Percentiles rank a stretch among this genome's conserved stretches.
Conservation (phyloP, 2,797 vertebrate species). For the Oryzias dopingdopingensis region DNA sequence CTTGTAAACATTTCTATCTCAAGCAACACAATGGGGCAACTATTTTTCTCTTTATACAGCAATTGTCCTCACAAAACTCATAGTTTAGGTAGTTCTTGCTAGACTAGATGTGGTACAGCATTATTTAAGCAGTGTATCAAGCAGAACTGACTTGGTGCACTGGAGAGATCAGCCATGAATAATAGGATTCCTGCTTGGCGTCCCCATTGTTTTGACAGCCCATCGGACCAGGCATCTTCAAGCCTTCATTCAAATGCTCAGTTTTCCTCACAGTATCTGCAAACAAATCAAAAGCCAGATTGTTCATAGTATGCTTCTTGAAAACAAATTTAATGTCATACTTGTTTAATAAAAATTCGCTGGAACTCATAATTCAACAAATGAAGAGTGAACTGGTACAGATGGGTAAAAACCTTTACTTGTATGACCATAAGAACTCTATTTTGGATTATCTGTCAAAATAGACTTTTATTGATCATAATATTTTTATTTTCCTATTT, state of each 20-base stretch:
- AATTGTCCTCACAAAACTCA: not conserved
- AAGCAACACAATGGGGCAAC: no score
- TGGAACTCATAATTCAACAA: constrained; percentile 3
- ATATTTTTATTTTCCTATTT: no score
- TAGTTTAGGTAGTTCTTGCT: not conserved
- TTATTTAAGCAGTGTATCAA: not conserved
- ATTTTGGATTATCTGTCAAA: not conserved
- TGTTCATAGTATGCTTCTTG: constrained; percentile 3
- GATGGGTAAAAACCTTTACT: constrained; percentile 21
- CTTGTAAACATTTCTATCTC: no score
- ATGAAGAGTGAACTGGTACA: constrained; percentile 6
- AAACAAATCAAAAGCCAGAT: constrained; percentile 26
- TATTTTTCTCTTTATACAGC: no score
- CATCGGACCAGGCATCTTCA: constrained; percentile 72
- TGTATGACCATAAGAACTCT: constrained; percentile 10
- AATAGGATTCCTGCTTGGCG: constrained; percentile 25
- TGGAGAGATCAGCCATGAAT: constrained; percentile 17
- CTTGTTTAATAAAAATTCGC: not conserved
- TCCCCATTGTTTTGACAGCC: not conserved
- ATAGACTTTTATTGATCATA: no score
- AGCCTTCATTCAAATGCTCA: constrained; percentile 78
- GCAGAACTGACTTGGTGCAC: constrained; percentile 36
- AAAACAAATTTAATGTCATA: constrained; percentile 6
- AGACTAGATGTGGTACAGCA: not conserved
- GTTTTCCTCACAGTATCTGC: constrained; percentile 81